Base-by-base conservation (phyloP, 1,140 invertebrate genomes). In the Tetramorium simillimum region DNA sequence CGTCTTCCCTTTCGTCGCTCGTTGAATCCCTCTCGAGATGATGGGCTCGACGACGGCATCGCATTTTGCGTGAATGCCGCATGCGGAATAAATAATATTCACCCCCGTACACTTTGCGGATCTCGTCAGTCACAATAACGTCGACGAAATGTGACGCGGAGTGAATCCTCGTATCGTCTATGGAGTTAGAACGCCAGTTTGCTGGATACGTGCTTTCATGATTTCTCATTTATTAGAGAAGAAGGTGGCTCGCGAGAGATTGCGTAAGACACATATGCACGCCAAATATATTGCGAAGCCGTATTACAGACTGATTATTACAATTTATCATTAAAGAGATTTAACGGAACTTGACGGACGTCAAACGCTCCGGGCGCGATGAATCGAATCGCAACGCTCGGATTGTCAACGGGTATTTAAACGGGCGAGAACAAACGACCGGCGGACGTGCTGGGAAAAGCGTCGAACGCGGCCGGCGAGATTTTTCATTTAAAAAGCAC, bases 401-500 rank as follows among this genome's bases (percentile, higher is more conserved):
- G 40, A 82, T 82, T 82, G 40, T 82, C 69, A 75, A 84, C 12
- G 43, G 65, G 53, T 56, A 43, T 75, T 84, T 84, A 75, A 84
- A 75, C 53, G 69, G 14, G 18, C 24, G 40, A 60, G 53, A 73
- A 84, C 69, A 75, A 84, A 81, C 77, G 33, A 82, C 53, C 24
- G 53, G 28, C 21, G 51, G 9, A 46, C 37, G 51, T 12, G 53
- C 53, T 43, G 53, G 67, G 49, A 46, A 72, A 53, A 84, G 69
- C 69, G 69, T 73, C 69, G 40, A 33, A 46, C 53, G 37, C 21
- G 37, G 37, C 14, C 21, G 49, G 5, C 53, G 80, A 84, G 80
- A 84, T 84, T 84, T 84, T 84, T 84, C 80, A 84, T 84, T 84
- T 84, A 46, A 58, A 84, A 84, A 84, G 69, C 69, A 84, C 69